phyloP scores from a whole-genome alignment of 2,113 vertebrate species.

The Chaenogobius annularis region DNA sequence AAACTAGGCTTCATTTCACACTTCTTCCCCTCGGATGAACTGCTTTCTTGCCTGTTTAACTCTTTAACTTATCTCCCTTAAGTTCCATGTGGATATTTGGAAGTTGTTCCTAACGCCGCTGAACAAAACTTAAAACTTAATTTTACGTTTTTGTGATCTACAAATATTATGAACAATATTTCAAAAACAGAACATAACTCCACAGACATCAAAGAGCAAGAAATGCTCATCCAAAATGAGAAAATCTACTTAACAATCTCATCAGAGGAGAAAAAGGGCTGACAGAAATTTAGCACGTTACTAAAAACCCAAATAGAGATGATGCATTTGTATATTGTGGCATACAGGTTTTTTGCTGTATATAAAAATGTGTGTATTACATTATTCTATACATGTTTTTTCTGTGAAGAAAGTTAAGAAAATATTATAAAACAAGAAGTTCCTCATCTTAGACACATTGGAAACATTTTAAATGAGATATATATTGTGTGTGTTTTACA shows the following conservation, averaged over 20 bases:
- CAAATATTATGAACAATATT: neutral
- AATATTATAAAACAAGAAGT: no score
- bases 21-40: slow-evolving; percentile 3
- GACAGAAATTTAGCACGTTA: neutral
- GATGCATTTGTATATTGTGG: neutral
- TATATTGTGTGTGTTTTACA: no score
- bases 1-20: slow-evolving; percentile 25
- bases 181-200: neutral
- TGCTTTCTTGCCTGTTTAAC: neutral
- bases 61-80: slow-evolving; percentile 3
- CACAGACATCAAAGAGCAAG: slow-evolving; percentile 2
- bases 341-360: neutral
- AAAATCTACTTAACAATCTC: slow-evolving; percentile 1
- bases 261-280: neutral
- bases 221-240: neutral
- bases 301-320: neutral
- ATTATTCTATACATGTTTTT: neutral
- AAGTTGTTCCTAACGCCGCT: neutral
- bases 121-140: no score
- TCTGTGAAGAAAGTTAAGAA: no score
- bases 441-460: no score
- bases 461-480: no score
- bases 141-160: neutral
- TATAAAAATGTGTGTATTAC: neutral
- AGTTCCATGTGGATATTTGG: neutral